Conservation (phyloP, 2,113 vertebrate species). For the Neolamprologus modestus region DNA sequence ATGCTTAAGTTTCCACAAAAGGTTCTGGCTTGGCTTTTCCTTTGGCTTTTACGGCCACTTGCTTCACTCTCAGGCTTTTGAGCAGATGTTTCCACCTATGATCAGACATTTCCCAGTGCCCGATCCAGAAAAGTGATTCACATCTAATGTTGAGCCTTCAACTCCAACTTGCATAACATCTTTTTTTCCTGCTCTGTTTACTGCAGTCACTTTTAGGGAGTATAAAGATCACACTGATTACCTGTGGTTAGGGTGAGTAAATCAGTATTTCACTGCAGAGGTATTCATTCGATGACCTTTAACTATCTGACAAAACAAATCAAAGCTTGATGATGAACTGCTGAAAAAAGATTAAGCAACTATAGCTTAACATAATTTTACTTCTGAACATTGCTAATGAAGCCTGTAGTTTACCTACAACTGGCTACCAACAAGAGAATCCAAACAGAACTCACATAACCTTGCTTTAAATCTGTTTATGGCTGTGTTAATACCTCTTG, state of each 20-base stretch:
- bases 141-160: not conserved
- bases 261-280: not conserved
- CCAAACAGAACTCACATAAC: not conserved
- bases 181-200: slow-evolving; percentile 17
- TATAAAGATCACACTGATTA: not conserved
- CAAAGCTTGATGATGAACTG: not conserved
- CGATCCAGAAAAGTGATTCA: slow-evolving; percentile 36
- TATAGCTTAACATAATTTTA: not conserved
- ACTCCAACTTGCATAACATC: slow-evolving; percentile 9
- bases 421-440: not conserved
- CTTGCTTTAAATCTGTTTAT: not conserved
- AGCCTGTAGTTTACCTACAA: not conserved
- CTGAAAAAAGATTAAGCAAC: not conserved
- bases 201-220: not conserved
- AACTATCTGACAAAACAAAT: not conserved
- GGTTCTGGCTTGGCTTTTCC: not conserved
- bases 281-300: not conserved
- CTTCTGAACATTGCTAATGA: not conserved
- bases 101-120: slow-evolving; percentile 49
- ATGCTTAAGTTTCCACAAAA: slow-evolving; percentile 24
- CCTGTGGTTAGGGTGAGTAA: not conserved
- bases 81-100: slow-evolving; percentile 63
- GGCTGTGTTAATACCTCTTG: not conserved
- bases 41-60: slow-evolving; percentile 8
- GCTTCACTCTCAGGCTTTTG: slow-evolving; percentile 19